Conservation (phyloP, 2,797 vertebrate genomes). For the Trematomus bernacchii region DNA sequence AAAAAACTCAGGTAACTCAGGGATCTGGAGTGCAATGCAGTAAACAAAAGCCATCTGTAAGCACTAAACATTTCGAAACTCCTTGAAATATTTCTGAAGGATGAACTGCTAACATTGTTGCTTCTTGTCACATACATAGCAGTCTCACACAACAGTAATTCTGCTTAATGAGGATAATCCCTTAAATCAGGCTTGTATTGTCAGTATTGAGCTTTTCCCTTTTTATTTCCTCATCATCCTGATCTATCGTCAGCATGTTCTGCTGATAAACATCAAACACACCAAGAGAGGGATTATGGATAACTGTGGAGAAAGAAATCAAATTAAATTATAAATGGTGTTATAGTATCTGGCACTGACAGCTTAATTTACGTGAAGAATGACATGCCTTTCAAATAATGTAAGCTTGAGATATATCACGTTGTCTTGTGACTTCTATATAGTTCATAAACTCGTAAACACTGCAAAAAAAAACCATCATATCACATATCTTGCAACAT, state of each 20-base stretch:
- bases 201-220: constrained; percentile 57
- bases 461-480: background rate
- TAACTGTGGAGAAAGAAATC: constrained; percentile 57
- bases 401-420: background rate
- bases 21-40: background rate
- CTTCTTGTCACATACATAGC: constrained; percentile 43
- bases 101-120: constrained; percentile 28
- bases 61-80: constrained; percentile 19
- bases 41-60: background rate
- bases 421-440: background rate
- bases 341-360: constrained; percentile 45
- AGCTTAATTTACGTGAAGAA: constrained; percentile 15
- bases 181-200: constrained; percentile 62
- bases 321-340: constrained; percentile 62
- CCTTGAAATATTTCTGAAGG: constrained; percentile 13
- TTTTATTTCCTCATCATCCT: constrained; percentile 67
- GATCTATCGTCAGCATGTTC: constrained; percentile 60
- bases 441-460: background rate
- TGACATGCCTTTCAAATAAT: constrained; percentile 10
- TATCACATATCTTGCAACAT: no score
- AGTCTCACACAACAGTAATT: constrained; percentile 57
- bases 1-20: constrained; percentile 7
- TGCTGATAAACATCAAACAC: constrained; percentile 69
- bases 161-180: constrained; percentile 77
- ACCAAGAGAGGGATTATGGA: constrained; percentile 62